These are phyloP conservation scores for Sogatella furcifera DNA, from an alignment of 1,140 invertebrate species.

Conservation along the genomic window DNA sequence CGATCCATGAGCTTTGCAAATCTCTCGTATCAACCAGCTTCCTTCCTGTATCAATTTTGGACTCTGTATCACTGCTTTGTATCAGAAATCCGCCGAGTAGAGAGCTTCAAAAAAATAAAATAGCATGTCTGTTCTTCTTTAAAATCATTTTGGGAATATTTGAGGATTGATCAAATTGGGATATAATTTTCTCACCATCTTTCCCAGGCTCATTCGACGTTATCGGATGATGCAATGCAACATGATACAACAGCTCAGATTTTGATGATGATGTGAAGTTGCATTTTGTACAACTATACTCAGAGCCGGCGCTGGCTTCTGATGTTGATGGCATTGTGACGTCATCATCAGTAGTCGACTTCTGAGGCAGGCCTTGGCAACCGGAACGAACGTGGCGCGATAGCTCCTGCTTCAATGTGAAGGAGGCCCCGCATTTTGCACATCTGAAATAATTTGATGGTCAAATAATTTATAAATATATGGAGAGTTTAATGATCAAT, in stretches of 20 bases:
- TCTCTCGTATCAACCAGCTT: too few relatives aligned
- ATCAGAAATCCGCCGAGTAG: too few relatives aligned
- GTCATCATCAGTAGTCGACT: not conserved
- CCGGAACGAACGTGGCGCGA: constrained; percentile 45
- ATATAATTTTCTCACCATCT: too few relatives aligned
- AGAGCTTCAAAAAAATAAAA: too few relatives aligned
- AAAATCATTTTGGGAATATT: too few relatives aligned
- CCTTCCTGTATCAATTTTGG: too few relatives aligned
- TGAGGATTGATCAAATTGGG: too few relatives aligned
- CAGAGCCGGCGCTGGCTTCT: not conserved
- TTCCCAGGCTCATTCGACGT: not conserved
- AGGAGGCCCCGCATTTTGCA: constrained; percentile 45
- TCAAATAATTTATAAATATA: too few relatives aligned
- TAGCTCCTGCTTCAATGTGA: constrained; percentile 58
- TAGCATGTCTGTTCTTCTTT: too few relatives aligned
- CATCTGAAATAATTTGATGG: constrained; percentile 8
- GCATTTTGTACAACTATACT: constrained; percentile 33
- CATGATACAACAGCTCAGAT: constrained; percentile 53
- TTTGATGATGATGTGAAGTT: constrained; percentile 34
- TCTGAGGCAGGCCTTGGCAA: not conserved
- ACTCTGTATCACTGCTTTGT: too few relatives aligned
- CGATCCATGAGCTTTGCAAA: too few relatives aligned
- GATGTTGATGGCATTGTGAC: not conserved
- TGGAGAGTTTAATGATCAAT: too few relatives aligned
- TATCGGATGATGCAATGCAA: constrained; percentile 42